Percentiles rank a stretch among this genome's conserved stretches.
These are phyloP conservation scores for Rhinolophus sinicus DNA, from an alignment of 2,113 vertebrate species.

Conservation along the genomic window DNA sequence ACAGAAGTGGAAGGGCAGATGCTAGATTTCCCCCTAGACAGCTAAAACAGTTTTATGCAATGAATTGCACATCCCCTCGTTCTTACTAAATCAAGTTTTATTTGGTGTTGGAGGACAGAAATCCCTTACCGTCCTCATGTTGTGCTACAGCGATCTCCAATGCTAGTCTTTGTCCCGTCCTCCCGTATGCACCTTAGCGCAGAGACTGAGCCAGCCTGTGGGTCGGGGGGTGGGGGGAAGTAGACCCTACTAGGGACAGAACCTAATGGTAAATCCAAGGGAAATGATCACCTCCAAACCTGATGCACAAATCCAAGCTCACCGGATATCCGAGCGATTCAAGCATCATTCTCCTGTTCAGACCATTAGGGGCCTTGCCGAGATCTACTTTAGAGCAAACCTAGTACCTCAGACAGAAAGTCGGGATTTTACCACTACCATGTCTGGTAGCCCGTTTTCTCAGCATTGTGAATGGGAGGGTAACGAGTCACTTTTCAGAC, in stretches of 20 bases:
- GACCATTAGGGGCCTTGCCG: conserved; percentile 78
- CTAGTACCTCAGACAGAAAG: conserved; percentile 87
- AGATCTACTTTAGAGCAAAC: conserved; percentile 82
- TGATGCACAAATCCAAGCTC: conserved; percentile 33
- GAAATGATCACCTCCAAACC: conserved; percentile 57
- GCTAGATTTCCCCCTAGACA: not conserved
- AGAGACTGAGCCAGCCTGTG: conserved; percentile 86
- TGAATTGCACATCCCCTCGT: conserved; percentile 61
- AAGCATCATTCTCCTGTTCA: conserved; percentile 73
- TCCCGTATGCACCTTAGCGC: conserved; percentile 83
- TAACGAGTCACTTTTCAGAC: conserved; percentile 56
- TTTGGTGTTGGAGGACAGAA: conserved; percentile 29
- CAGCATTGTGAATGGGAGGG: conserved; percentile 79
- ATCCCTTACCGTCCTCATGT: conserved; percentile 26
- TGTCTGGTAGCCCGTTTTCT: conserved; percentile 68
- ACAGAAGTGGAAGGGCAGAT: conserved; percentile 58
- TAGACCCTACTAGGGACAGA: conserved; percentile 70
- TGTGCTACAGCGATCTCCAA: not conserved
- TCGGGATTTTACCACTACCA: conserved; percentile 79
- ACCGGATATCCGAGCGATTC: conserved; percentile 66
- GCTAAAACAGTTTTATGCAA: conserved; percentile 24
- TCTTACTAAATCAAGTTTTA: conserved; percentile 43
- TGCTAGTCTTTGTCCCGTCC: not conserved
- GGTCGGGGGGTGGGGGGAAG: conserved; percentile 45
- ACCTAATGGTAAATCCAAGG: conserved; percentile 73